phyloP scores from a whole-genome alignment of 1,140 invertebrate genomes.

The Leptinotarsa defecta region DNA sequence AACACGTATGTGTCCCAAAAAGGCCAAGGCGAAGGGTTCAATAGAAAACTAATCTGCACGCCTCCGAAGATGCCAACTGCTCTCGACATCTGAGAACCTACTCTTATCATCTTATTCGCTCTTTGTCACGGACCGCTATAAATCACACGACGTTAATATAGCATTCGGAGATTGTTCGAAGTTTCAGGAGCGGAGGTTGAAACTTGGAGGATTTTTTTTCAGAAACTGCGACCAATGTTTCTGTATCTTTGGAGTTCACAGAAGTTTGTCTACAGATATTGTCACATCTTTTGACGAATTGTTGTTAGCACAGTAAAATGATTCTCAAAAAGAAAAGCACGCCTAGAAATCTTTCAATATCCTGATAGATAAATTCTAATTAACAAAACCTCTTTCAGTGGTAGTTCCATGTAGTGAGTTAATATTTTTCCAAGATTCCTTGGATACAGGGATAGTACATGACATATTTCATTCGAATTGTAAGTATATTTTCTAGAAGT shows the following conservation, averaged over 20 bases:
- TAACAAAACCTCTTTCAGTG: no score
- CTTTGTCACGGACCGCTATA: slow-evolving; percentile 7
- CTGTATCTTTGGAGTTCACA: not conserved
- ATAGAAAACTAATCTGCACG: slow-evolving; percentile 8
- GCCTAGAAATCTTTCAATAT: no score
- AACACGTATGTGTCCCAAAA: not conserved
- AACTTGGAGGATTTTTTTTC: not conserved
- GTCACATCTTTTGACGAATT: no score
- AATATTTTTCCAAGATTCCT: no score
- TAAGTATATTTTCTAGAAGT: no score
- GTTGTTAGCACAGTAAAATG: no score
- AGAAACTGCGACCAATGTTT: not conserved
- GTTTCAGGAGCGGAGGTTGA: not conserved
- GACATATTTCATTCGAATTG: no score
- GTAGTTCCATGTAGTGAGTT: no score
- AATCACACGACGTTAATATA: slow-evolving; percentile 4
- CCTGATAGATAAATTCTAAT: no score
- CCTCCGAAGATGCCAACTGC: slow-evolving; percentile 4
- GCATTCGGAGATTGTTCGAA: not conserved
- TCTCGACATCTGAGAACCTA: slow-evolving; percentile 5
- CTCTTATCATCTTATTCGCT: slow-evolving; percentile 6
- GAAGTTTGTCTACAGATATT: not conserved
- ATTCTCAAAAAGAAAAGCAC: no score
- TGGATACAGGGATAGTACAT: no score
- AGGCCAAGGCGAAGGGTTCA: not conserved